These are phyloP conservation scores for Physocephala rufipes DNA, from an alignment of 2,888 invertebrate genomes.

Conservation along the genomic window DNA sequence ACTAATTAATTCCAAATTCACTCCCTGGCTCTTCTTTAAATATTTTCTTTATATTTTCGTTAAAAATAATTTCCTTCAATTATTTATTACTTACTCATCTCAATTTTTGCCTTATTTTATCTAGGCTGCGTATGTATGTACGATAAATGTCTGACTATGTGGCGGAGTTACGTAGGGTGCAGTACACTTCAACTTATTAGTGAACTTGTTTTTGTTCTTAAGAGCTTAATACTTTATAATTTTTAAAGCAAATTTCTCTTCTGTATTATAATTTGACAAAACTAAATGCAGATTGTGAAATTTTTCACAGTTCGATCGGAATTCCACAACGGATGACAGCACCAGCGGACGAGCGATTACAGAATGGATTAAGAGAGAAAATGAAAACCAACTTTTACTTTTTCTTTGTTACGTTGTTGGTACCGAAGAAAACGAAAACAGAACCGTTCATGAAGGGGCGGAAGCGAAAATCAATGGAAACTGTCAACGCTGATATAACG, in stretches of 20 bases:
- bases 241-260: too few relatives aligned
- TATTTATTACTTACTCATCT: conserved; percentile 13
- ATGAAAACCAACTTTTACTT: conserved; percentile 26
- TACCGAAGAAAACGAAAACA: conserved; percentile 13
- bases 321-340: background rate
- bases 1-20: too few relatives aligned
- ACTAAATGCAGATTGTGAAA: background rate
- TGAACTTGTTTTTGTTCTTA: too few relatives aligned
- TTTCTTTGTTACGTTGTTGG: background rate
- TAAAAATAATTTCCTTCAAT: background rate
- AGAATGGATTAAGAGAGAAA: conserved; percentile 14
- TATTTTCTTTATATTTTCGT: too few relatives aligned
- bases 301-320: conserved; percentile 1
- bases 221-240: too few relatives aligned
- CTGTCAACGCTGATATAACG: background rate
- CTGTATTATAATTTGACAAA: conserved; percentile 1
- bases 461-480: background rate
- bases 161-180: too few relatives aligned
- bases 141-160: too few relatives aligned
- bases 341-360: conserved; percentile 2
- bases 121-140: too few relatives aligned
- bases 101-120: background rate
- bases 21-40: too few relatives aligned
- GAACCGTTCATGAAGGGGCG: too few relatives aligned
- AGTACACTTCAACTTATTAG: too few relatives aligned